Conservation (phyloP, 1,140 invertebrate species). For the Lepeophtheirus salmonis region DNA sequence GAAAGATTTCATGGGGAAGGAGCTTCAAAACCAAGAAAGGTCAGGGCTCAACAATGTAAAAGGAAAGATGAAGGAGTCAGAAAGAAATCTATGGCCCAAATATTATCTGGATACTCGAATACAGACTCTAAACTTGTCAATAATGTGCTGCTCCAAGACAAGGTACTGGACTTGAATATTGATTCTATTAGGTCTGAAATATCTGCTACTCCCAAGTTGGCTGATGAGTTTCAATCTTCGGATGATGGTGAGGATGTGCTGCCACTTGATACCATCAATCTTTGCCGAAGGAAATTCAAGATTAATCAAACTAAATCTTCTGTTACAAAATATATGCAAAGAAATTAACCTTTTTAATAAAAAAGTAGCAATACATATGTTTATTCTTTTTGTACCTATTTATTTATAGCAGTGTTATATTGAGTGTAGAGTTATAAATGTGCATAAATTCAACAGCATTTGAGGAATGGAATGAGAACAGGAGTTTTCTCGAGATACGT, state of each 20-base stretch:
- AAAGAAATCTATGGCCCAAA: not conserved
- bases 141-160: not conserved
- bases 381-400: no score
- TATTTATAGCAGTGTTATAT: no score
- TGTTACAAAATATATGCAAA: not conserved
- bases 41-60: not conserved
- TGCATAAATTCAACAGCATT: not conserved
- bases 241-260: not conserved
- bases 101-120: not conserved
- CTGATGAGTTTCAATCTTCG: not conserved
- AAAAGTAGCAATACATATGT: no score
- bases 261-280: not conserved
- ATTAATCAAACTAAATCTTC: not conserved
- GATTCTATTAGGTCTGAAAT: not conserved
- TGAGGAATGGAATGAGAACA: constrained; percentile 21
- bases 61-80: not conserved
- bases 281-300: not conserved
- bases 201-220: not conserved
- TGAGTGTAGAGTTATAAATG: not conserved
- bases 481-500: constrained; percentile 21
- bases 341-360: no score
- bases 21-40: no score
- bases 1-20: not conserved
- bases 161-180: not conserved
- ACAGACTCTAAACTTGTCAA: not conserved